These are phyloP conservation scores for Parnassius glacialis DNA, from an alignment of 2,888 invertebrate species.

Conservation along the genomic window DNA sequence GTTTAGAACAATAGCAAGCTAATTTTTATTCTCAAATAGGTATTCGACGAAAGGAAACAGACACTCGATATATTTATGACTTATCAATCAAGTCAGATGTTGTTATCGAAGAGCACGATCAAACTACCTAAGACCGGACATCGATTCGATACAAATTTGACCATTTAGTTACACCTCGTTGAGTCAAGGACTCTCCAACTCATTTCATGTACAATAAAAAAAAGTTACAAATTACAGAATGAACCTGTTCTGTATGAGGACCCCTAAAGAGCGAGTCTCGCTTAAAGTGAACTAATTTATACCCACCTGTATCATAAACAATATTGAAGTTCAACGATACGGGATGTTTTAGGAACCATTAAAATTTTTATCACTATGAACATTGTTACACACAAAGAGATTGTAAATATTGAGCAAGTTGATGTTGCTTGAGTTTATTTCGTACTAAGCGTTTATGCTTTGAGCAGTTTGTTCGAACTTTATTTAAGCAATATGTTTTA, in stretches of 20 bases:
- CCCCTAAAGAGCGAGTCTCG: slow-evolving; percentile 74
- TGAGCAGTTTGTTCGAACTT: too few species aligned
- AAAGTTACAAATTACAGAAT: slow-evolving; percentile 72
- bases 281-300: slow-evolving; percentile 78
- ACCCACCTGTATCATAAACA: slow-evolving; percentile 73
- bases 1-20: slow-evolving; percentile 25
- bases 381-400: too few species aligned
- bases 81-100: slow-evolving; percentile 68
- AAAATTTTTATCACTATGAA: slow-evolving; percentile 50
- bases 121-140: slow-evolving; percentile 60
- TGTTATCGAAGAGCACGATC: slow-evolving; percentile 55
- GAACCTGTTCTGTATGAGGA: slow-evolving; percentile 67
- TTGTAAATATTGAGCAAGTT: too few species aligned
- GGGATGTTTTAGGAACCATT: slow-evolving; percentile 52
- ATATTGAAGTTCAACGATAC: slow-evolving; percentile 52
- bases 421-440: slow-evolving; percentile 9
- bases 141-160: slow-evolving; percentile 76
- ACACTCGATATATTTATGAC: slow-evolving; percentile 67
- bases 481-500: too few species aligned
- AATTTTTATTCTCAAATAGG: slow-evolving; percentile 28
- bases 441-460: not conserved
- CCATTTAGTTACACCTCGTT: slow-evolving; percentile 80
- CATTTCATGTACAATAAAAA: slow-evolving; percentile 67
- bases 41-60: slow-evolving; percentile 37
- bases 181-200: slow-evolving; percentile 75